These are phyloP conservation scores for Anomalospiza imberbis DNA, from an alignment of 2,797 vertebrate genomes.

Conservation along the genomic window DNA sequence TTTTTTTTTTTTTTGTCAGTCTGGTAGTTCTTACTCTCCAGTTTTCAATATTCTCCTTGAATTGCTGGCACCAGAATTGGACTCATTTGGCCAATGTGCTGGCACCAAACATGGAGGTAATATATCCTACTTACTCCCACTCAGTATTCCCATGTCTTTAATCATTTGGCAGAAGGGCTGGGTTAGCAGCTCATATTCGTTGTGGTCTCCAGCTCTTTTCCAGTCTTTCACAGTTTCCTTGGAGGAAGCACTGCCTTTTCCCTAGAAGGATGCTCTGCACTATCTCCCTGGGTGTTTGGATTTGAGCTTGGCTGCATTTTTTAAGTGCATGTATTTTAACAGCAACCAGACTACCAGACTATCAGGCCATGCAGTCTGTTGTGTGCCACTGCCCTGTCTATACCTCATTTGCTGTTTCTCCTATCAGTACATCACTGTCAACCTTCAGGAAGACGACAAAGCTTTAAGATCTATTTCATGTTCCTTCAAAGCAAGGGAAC, in stretches of 20 bases:
- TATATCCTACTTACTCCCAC: constrained; percentile 32
- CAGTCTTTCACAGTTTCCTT: constrained; percentile 1
- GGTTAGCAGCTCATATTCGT: neutral
- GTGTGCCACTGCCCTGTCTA: neutral
- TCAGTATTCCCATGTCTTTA: constrained; percentile 26
- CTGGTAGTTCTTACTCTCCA: neutral
- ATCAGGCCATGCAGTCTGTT: neutral
- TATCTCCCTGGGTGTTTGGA: neutral
- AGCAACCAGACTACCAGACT: neutral
- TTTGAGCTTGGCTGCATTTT: neutral
- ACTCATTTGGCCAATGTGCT: neutral
- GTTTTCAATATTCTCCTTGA: neutral
- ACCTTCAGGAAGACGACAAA: neutral
- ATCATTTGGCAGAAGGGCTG: constrained; percentile 8
- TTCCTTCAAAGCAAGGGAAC: neutral
- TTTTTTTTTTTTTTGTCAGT: neutral
- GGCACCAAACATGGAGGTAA: neutral
- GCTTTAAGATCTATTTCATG: neutral
- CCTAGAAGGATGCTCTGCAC: neutral
- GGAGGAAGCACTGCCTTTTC: neutral
- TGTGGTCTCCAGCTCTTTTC: neutral
- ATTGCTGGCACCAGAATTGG: neutral
- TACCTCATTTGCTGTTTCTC: neutral
- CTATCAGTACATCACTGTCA: neutral
- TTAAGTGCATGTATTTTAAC: neutral